These are phyloP conservation scores for Bimastos eiseni DNA, from an alignment of 2,888 invertebrate genomes.

Conservation along the genomic window DNA sequence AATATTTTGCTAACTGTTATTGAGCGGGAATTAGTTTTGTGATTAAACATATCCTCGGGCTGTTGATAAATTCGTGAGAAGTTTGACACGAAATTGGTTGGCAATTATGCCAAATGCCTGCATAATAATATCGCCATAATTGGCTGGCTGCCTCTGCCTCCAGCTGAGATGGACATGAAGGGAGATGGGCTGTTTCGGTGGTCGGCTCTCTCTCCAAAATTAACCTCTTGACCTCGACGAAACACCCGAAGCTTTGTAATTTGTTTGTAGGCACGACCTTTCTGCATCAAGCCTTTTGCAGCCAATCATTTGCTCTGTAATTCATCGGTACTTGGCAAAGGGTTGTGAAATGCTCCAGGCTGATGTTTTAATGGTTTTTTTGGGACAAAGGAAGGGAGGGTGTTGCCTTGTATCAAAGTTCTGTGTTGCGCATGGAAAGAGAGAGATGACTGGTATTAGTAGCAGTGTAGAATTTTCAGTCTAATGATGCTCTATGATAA, in stretches of 20 bases:
- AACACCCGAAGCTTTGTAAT: background rate
- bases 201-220: background rate
- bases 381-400: background rate
- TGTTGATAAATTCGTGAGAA: conserved; percentile 13
- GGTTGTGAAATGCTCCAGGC: background rate
- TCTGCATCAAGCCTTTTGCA: background rate
- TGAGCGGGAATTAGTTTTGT: conserved; percentile 13
- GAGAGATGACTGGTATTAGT: background rate
- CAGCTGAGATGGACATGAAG: background rate
- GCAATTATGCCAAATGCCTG: background rate
- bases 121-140: background rate
- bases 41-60: background rate
- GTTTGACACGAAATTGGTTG: background rate
- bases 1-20: conserved; percentile 3
- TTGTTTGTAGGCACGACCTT: background rate
- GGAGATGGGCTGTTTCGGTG: background rate
- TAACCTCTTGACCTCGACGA: background rate
- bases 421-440: background rate
- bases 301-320: background rate
- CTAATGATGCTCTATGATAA: too few relatives aligned
- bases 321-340: background rate
- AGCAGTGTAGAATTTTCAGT: too few relatives aligned
- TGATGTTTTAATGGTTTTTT: background rate
- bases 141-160: background rate
- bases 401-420: background rate